phyloP scores from a whole-genome alignment of 2,888 invertebrate genomes.

The Phengaris alcon region DNA sequence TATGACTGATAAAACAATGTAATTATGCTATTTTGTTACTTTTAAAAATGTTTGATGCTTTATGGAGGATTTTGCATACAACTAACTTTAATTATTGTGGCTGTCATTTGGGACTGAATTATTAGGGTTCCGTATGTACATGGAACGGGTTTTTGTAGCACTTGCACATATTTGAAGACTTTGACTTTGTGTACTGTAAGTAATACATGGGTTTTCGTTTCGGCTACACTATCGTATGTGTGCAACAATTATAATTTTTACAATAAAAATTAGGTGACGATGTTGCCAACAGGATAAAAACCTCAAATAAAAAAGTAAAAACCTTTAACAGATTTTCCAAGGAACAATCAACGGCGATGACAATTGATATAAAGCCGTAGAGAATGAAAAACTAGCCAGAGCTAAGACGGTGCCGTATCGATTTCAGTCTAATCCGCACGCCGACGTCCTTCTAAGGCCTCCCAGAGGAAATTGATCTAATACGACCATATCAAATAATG shows the following conservation, averaged over 20 bases:
- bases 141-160: no score
- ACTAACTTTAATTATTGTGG: background rate
- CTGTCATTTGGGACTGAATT: background rate
- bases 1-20: background rate
- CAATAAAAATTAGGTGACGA: background rate
- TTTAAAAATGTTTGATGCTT: background rate
- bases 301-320: background rate
- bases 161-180: no score
- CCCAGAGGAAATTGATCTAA: slow-evolving; percentile 34
- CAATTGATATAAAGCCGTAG: slow-evolving; percentile 1
- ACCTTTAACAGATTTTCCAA: background rate
- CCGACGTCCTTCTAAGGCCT: slow-evolving; percentile 32
- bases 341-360: background rate
- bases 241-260: no score
- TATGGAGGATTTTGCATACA: background rate
- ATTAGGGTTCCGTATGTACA: no score
- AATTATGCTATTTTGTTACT: background rate
- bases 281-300: background rate
- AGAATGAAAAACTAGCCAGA: slow-evolving; percentile 10
- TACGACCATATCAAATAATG: slow-evolving; percentile 33
- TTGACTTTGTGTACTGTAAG: no score
- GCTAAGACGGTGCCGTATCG: slow-evolving; percentile 23
- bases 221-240: no score
- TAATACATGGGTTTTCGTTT: no score
- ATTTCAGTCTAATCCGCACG: slow-evolving; percentile 30